Conservation (phyloP, 2,113 vertebrate genomes). For the Nothoprocta pentlandii region DNA sequence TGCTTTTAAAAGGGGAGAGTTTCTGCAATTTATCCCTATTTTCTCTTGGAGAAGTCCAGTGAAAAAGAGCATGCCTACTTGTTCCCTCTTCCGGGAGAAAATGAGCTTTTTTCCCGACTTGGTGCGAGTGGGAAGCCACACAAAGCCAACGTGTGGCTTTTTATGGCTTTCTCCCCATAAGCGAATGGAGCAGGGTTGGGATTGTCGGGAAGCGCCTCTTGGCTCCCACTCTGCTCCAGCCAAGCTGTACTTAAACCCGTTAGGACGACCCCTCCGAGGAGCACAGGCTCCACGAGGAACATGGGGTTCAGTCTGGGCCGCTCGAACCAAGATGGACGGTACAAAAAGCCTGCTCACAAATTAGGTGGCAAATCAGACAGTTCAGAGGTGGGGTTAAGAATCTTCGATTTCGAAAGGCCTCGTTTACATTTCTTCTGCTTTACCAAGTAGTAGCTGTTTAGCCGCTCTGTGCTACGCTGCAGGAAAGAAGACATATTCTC, state of each 20-base stretch:
- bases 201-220: accelerated
- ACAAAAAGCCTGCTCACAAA: background rate
- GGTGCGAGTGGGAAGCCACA: accelerated
- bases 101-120: background rate
- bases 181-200: background rate
- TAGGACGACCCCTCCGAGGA: accelerated
- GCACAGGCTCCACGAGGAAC: accelerated
- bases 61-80: background rate
- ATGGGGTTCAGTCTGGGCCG: accelerated
- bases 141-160: background rate
- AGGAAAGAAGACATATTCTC: conserved; percentile 66
- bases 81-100: background rate
- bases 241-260: accelerated
- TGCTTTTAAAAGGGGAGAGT: background rate
- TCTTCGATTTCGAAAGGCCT: background rate
- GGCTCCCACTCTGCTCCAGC: accelerated
- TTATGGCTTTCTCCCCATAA: background rate
- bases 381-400: conserved; percentile 28
- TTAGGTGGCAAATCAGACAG: background rate
- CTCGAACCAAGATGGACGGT: background rate
- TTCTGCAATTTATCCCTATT: background rate
- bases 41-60: background rate
- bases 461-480: conserved; percentile 54
- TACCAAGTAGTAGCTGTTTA: conserved; percentile 20
- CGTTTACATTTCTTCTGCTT: conserved; percentile 70